Evolutionary conservation across 2,113 vertebrate genomes (phyloP), one percentile per base, ranked within the genome.

Genomic region (Peromyscus polionotus): DNA sequence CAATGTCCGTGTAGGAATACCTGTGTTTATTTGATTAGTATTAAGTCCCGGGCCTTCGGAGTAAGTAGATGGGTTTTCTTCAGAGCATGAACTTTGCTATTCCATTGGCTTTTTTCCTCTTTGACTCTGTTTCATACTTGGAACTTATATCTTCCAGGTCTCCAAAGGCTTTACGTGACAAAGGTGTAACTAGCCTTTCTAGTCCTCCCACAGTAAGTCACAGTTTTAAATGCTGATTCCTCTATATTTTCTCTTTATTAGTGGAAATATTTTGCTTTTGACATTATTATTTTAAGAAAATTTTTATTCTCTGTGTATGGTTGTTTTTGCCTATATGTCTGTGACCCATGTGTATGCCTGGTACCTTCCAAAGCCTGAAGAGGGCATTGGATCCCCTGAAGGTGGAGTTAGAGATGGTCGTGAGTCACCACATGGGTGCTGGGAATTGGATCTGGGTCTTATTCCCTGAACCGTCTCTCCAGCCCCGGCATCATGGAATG

Each of bases 131-230:
- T 94, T 89, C 0, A 85, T 91, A 85, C 79, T 96, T 68, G 90
- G 93, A 85, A 90, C 59, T 83, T 63, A 42, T 0, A 68, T 96
- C 97, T 96, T 95, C 90, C 94, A 97, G 98, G 93, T 19, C 70
- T 97, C 90, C 72, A 91, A 98, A 94, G 14, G 80, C 93, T 93
- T 97, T 93, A 94, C 96, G n/a, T 77, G 84, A 59, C 63, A 95
- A 85, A 92, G 67, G 33, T 67, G 76, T 76, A 54, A 75, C 77
- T 39, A 45, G 1, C 33, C 13, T 0, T 59, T 19, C 77, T 11
- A 94, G 61, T 77, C 42, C 70, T 96, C 68, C 81, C 51, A 96
- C 94, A 97, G 91, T 92, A 96, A 96, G 95, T 95, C 90, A 79
- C 63, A 39, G 54, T 72, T 65, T 68, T 39, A 45, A 94, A 93